Conservation (phyloP, 2,113 vertebrate species). For the rat (Rattus norvegicus) region DNA sequence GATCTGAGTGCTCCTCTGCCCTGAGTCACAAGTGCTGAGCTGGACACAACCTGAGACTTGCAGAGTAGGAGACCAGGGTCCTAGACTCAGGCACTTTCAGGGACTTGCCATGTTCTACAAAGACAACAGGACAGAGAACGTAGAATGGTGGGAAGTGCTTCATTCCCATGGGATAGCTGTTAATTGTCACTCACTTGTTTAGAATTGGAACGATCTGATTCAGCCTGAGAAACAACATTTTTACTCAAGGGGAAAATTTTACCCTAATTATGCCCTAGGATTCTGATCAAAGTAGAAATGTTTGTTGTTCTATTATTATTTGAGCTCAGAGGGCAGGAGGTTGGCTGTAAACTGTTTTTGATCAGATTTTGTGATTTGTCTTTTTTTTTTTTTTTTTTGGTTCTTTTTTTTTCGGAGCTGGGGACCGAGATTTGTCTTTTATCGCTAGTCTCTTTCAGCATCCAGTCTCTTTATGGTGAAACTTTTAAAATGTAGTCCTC, state of each 20-base stretch:
- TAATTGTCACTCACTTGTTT: neutral
- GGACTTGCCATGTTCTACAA: neutral
- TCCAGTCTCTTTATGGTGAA: neutral
- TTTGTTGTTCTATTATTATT: neutral
- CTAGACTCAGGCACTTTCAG: neutral
- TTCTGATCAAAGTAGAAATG: neutral
- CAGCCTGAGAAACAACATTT: neutral
- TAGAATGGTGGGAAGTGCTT: neutral
- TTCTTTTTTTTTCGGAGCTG: too few relatives aligned
- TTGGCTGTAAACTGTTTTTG: neutral
- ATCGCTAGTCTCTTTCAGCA: neutral
- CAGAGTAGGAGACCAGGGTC: neutral
- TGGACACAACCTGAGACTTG: fast-evolving
- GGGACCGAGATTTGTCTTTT: neutral
- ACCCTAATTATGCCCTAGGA: neutral
- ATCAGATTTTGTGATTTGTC: neutral
- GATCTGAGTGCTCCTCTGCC: neutral
- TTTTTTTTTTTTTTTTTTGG: too few relatives aligned
- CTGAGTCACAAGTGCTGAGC: neutral
- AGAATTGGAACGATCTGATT: neutral
- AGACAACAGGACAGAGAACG: neutral
- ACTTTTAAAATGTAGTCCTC: neutral
- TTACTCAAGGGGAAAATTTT: neutral
- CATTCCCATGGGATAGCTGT: neutral
- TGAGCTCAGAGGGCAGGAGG: neutral